Evolutionary conservation across 2,113 vertebrate genomes (phyloP).

Genomic region (western clawed frog (Xenopus tropicalis)): DNA sequence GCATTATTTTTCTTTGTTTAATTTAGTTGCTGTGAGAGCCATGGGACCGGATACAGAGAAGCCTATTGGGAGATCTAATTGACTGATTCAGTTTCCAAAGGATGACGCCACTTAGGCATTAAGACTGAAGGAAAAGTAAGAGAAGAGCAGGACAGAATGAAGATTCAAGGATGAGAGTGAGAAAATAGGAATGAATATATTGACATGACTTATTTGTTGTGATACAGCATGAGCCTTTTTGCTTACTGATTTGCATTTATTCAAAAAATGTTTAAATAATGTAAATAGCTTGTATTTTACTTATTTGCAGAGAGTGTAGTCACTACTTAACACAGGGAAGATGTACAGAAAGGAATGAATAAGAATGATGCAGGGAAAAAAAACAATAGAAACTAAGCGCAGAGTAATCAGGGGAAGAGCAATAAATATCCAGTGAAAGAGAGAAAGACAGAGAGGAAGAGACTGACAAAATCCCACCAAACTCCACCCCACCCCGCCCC

Average conservation of each 20-base stretch:
- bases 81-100: conserved; percentile 68
- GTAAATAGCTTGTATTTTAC: too few relatives aligned
- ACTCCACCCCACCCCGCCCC: conserved; percentile 54
- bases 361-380: background rate
- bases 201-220: too few relatives aligned
- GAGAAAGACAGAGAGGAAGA: background rate
- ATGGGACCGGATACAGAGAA: conserved; percentile 67
- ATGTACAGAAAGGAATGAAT: background rate
- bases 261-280: too few relatives aligned
- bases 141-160: conserved; percentile 9
- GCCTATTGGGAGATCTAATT: conserved; percentile 71
- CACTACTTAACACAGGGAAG: too few relatives aligned
- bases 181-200: conserved; percentile 45
- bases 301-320: too few relatives aligned
- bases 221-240: too few relatives aligned
- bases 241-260: too few relatives aligned
- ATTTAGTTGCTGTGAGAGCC: conserved; percentile 57
- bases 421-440: conserved; percentile 30
- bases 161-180: background rate
- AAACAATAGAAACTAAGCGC: background rate
- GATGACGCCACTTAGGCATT: conserved; percentile 75
- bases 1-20: conserved; percentile 41
- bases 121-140: conserved; percentile 51
- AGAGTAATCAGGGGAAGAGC: conserved; percentile 20
- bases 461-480: conserved; percentile 41